Evolutionary conservation across 2,797 vertebrate genomes (phyloP).

Genomic region (Tamandua tetradactyla): DNA sequence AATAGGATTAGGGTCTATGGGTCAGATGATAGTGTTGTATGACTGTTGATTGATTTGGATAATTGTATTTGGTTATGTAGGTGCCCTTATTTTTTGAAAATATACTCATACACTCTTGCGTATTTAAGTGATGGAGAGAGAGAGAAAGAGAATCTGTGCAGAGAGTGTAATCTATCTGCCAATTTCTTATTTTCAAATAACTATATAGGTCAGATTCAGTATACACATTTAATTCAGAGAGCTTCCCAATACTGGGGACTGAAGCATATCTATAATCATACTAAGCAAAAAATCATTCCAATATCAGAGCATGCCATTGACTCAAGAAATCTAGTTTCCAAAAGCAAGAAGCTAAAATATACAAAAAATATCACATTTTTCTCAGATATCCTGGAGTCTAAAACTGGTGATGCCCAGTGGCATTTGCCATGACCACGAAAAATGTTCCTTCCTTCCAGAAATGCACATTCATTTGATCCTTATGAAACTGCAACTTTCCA

Average conservation of each 20-base stretch:
- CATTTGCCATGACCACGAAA: constrained; percentile 78
- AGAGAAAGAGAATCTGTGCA: constrained; percentile 1
- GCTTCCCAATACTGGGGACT: neutral
- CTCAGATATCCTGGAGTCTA: constrained; percentile 66
- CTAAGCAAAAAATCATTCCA: constrained; percentile 48
- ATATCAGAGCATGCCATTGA: constrained; percentile 49
- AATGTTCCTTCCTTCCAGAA: constrained; percentile 77
- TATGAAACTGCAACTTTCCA: constrained; percentile 75
- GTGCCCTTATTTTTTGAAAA: constrained; percentile 11
- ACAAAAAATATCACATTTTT: constrained; percentile 71
- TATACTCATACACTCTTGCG: neutral
- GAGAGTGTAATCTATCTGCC: neutral
- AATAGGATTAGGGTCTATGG: neutral
- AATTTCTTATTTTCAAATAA: constrained; percentile 37
- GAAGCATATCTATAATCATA: constrained; percentile 17
- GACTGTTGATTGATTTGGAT: neutral
- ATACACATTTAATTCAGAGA: neutral
- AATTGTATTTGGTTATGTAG: neutral
- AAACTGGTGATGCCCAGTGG: constrained; percentile 71
- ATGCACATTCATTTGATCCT: constrained; percentile 74
- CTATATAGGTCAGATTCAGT: neutral
- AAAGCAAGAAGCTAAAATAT: constrained; percentile 69
- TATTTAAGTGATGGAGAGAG: neutral
- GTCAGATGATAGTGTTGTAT: neutral
- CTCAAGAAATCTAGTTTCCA: constrained; percentile 61